Evolutionary conservation across 2,113 vertebrate genomes (phyloP), one percentile per base, ranked within the genome.

Genomic region (Nesoenas mayeri): DNA sequence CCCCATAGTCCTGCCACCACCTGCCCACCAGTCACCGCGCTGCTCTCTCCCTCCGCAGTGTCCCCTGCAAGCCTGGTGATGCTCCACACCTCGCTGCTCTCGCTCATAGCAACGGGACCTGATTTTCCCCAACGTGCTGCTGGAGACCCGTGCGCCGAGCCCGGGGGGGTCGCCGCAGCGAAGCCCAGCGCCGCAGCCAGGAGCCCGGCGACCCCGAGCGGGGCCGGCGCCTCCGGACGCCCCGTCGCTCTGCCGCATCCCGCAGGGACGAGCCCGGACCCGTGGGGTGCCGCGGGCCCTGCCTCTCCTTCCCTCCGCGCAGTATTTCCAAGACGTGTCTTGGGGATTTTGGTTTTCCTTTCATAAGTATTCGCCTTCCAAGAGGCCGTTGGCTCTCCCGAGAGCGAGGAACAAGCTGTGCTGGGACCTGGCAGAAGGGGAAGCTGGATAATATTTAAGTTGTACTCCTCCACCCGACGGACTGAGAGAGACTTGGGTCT

Each of bases 41-140:
- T 9, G 40, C 64, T 86, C 95, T 81, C 64, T 81, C 34, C 61
- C 80, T 95, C 91, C 73, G 25, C 98, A 99, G 99, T 99, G 99
- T 98, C 99, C 99, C 94, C 98, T 99, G 93, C 99, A 99, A 98
- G 99, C 99, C 92, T 99, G 99, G 99, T 99, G 99, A 99, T 98
- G 96, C 93, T 95, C 88, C 97, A 97, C 98, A 97, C 95, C 97
- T 97, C 98, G 97, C 97, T 98, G 97, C 97, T 83, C 97, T 91
- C 90, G 97, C 98, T 97, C 98, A 82, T 96, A 93, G 98, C 98
- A 98, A 98, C 98, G 89, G 96, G 98, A 98, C 95, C 96, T 97
- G 47, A 94, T 98, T 99, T 98, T 98, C 98, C 98, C 97, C 97
- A 96, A 89, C 98, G 85, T 97, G 97, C 91, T 95, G 28, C 61